phyloP scores from a whole-genome alignment of 92 coral and sea anemone species.

The Palythoa heliodiscus region DNA sequence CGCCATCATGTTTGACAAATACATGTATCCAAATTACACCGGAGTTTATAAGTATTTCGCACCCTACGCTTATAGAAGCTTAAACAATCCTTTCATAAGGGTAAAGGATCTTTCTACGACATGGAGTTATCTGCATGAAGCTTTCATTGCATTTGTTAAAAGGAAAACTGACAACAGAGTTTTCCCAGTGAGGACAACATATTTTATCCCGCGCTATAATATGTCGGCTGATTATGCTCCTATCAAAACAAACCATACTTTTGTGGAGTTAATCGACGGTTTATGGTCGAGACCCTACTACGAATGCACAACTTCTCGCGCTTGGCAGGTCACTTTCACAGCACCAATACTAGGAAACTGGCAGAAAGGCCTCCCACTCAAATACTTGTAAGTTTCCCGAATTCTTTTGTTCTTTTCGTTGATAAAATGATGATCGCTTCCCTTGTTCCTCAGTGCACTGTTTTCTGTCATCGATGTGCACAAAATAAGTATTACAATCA shows the following conservation, averaged over 20 bases:
- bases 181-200: constrained; percentile 74
- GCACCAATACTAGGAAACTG: constrained; percentile 84
- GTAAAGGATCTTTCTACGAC: constrained; percentile 79
- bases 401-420: background rate
- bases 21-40: constrained; percentile 58
- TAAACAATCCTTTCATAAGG: constrained; percentile 71
- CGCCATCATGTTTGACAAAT: constrained; percentile 73
- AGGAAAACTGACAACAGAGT: constrained; percentile 53
- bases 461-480: no score
- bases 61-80: constrained; percentile 80
- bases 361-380: constrained; percentile 48
- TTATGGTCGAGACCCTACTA: constrained; percentile 86
- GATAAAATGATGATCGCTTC: no score
- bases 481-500: no score
- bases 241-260: constrained; percentile 55
- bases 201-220: constrained; percentile 57
- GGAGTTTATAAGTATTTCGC: constrained; percentile 56
- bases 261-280: constrained; percentile 80
- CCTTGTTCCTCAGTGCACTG: no score
- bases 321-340: constrained; percentile 77
- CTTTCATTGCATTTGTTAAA: constrained; percentile 68
- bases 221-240: constrained; percentile 46
- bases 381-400: constrained; percentile 73
- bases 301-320: constrained; percentile 78
- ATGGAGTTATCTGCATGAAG: constrained; percentile 84